These are phyloP conservation scores for Drosophila limbata DNA, from an alignment of 2,888 invertebrate species.

Conservation along the genomic window DNA sequence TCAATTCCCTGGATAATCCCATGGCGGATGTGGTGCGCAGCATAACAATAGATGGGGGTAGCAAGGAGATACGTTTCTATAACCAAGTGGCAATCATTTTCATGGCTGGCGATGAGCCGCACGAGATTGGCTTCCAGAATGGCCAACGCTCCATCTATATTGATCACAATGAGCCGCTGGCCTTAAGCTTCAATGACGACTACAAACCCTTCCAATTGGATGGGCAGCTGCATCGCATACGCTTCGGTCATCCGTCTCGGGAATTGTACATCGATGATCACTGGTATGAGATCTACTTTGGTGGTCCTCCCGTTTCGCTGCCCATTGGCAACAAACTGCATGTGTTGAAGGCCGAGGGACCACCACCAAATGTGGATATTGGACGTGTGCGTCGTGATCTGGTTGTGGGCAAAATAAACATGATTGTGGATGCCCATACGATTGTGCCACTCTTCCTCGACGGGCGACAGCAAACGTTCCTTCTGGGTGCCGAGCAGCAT, in stretches of 20 bases:
- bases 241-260: conserved; percentile 96
- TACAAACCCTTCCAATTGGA: conserved; percentile 91
- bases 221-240: conserved; percentile 91
- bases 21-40: conserved; percentile 90
- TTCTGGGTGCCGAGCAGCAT: conserved; percentile 90
- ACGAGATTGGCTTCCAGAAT: conserved; percentile 94
- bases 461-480: conserved; percentile 92
- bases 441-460: conserved; percentile 93
- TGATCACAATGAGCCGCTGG: conserved; percentile 90
- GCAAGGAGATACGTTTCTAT: conserved; percentile 93
- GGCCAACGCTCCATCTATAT: conserved; percentile 91
- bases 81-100: conserved; percentile 94
- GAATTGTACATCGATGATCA: conserved; percentile 95
- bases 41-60: conserved; percentile 92
- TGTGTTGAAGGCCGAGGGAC: conserved; percentile 93
- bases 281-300: conserved; percentile 97
- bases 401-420: conserved; percentile 93
- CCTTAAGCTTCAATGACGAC: conserved; percentile 88
- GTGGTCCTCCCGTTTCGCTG: conserved; percentile 93
- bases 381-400: conserved; percentile 93
- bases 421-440: conserved; percentile 92
- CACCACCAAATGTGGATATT: conserved; percentile 97
- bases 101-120: conserved; percentile 93
- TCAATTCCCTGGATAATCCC: conserved; percentile 87
- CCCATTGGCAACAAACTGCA: conserved; percentile 92